A percentile compares a stretch with the other conserved stretches of the same genome.
These are phyloP conservation scores for Trinectes maculatus DNA, from an alignment of 2,113 vertebrate genomes.

Conservation along the genomic window DNA sequence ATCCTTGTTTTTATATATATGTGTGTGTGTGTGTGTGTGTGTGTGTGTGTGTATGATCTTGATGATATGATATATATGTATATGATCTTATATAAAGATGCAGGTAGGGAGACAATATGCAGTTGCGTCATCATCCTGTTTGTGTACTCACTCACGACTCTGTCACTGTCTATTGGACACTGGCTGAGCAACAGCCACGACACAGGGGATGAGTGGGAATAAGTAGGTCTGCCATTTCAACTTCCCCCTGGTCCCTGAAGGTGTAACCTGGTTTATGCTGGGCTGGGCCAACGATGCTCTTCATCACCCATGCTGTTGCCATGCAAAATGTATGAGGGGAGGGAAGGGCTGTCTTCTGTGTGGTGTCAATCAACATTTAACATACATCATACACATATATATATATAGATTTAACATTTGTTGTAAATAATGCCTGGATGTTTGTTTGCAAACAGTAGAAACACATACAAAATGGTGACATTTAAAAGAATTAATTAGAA, in stretches of 20 bases:
- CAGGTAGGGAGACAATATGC: conserved; percentile 45
- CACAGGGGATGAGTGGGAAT: conserved; percentile 58
- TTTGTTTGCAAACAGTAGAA: background rate
- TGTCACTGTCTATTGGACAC: conserved; percentile 36
- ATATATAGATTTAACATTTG: too few species aligned
- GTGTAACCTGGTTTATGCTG: conserved; percentile 76
- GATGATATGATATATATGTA: too few species aligned
- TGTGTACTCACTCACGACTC: background rate
- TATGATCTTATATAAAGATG: too few species aligned
- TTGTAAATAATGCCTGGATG: too few species aligned
- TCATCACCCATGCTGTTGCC: conserved; percentile 63
- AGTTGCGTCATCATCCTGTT: conserved; percentile 23
- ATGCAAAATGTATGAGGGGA: conserved; percentile 47
- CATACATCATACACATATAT: too few species aligned
- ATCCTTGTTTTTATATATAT: too few species aligned
- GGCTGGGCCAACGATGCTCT: conserved; percentile 48
- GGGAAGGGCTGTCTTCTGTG: conserved; percentile 2
- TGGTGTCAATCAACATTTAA: too few species aligned
- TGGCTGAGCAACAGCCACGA: conserved; percentile 47
- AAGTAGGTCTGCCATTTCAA: conserved; percentile 71
- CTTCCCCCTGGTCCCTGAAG: conserved; percentile 64
- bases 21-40: too few species aligned
- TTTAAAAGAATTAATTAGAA: too few species aligned
- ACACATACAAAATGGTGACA: background rate
- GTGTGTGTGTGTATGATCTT: too few species aligned